Base-by-base conservation (phyloP, 2,113 vertebrate species). In the Sylvilagus bachmani region DNA sequence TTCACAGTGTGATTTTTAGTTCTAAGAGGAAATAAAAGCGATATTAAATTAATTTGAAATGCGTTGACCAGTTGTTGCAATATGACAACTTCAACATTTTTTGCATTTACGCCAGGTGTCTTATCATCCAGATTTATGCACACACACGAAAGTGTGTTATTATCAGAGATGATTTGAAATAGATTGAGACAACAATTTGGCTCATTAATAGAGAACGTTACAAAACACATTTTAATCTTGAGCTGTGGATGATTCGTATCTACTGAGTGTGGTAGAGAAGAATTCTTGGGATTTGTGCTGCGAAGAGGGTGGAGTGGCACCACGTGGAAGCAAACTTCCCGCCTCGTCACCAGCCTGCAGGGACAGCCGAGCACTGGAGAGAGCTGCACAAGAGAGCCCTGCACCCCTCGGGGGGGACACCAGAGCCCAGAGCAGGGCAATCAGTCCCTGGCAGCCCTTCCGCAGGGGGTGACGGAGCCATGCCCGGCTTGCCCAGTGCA, bases 301-400 rank as follows among this genome's bases (percentile, higher is more conserved):
- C 33, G 55, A 69, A 69, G 67, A 61, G 38, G 21, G 55, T 21
- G 0, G 2, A 0, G 21, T 5, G 10, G 53, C 27, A 86, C 31
- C 38, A 38, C 12, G 51, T 82, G 31, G 51, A 83, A 44, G 79
- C 17, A n/a, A 22, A 17, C 36, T 33, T 44, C 16, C 9, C 53
- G 24, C 27, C 38, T 86, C 66, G 85, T 64, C 5, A 55, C 2
- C 21, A n/a, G 3, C 4, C 19, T 8, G 2, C 9, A 5, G 53
- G 49, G 44, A 33, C 49, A 1, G 9, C 0, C 1, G 10, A 2
- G 25, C 19, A 9, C n/a, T n/a, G n/a, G n/a, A n/a, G n/a, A n/a
- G n/a, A n/a, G n/a, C n/a, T n/a, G 25, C 19, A 9, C 71, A 11
- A 33, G 62, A 22, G 38, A 83, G 31, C 77, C 36, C 10, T 10